Evolutionary conservation across 2,888 invertebrate genomes (phyloP).

Genomic region (Leucoptera coffeella): DNA sequence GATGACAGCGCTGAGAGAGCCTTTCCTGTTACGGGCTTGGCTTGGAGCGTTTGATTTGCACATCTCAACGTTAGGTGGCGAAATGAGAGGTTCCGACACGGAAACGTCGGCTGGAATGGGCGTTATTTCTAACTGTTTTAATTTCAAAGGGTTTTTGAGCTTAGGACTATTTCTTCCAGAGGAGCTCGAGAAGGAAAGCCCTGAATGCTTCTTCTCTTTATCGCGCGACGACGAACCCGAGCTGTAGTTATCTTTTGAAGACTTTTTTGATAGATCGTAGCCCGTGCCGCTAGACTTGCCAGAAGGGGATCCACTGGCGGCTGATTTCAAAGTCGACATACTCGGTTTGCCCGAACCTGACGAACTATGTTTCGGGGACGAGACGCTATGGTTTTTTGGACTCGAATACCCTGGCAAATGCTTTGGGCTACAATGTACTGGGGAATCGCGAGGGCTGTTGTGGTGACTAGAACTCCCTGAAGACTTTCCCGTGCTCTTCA

Average conservation of each 20-base stretch:
- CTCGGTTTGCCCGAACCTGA: conserved; percentile 79
- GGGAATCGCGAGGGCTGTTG: conserved; percentile 70
- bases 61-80: conserved; percentile 50
- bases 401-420: conserved; percentile 65
- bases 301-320: conserved; percentile 63
- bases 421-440: conserved; percentile 71
- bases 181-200: conserved; percentile 44
- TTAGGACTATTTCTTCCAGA: conserved; percentile 60
- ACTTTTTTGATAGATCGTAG: conserved; percentile 50
- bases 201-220: conserved; percentile 50
- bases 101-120: conserved; percentile 46
- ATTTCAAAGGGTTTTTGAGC: conserved; percentile 61
- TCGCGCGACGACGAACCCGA: conserved; percentile 39
- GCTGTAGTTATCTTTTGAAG: conserved; percentile 39
- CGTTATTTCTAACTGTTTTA: conserved; percentile 61
- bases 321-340: conserved; percentile 81
- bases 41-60: conserved; percentile 55
- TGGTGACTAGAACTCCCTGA: conserved; percentile 50
- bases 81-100: conserved; percentile 32
- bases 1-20: conserved; percentile 77
- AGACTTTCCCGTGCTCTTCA: conserved; percentile 35
- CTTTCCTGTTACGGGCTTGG: conserved; percentile 63
- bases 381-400: conserved; percentile 72
- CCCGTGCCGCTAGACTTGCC: conserved; percentile 52
- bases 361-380: conserved; percentile 73